These are phyloP conservation scores for Sinocyclocheilus maitianheensis DNA, from an alignment of 2,113 vertebrate species.

Conservation along the genomic window DNA sequence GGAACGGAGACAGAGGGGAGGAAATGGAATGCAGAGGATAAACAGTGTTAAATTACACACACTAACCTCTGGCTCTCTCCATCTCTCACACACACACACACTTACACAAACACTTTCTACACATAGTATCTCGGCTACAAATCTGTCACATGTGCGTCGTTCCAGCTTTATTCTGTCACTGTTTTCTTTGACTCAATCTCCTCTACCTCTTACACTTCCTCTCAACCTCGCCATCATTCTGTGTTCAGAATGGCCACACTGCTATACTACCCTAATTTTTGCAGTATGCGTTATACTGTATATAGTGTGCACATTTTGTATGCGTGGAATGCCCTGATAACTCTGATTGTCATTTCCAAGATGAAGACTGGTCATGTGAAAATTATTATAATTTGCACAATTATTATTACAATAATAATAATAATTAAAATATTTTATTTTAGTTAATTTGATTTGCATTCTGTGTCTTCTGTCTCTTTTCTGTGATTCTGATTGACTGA, in stretches of 20 bases:
- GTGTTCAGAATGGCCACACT: background rate
- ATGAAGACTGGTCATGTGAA: too few species aligned
- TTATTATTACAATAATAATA: background rate
- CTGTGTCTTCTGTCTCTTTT: background rate
- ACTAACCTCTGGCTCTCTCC: slow-evolving; percentile 34
- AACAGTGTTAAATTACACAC: slow-evolving; percentile 35
- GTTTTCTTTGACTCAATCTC: slow-evolving; percentile 15
- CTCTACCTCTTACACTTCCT: slow-evolving; percentile 28
- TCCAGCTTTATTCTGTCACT: slow-evolving; percentile 35
- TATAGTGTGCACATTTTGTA: background rate
- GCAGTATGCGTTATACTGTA: background rate
- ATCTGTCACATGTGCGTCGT: slow-evolving; percentile 31
- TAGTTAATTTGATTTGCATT: background rate
- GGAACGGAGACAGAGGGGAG: slow-evolving; percentile 52
- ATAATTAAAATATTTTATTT: background rate
- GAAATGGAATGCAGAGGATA: slow-evolving; percentile 57
- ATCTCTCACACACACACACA: slow-evolving; percentile 3
- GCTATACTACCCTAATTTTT: background rate
- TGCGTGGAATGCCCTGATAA: background rate
- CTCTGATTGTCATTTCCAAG: background rate
- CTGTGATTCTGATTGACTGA: slow-evolving; percentile 31
- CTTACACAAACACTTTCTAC: slow-evolving; percentile 50
- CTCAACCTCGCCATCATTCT: background rate
- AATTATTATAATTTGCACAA: too few species aligned
- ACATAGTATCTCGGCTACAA: background rate